Conservation (phyloP, 30 jellyfish, hydroid and myxozoan genomes). For the Cassiopea xamachana region DNA sequence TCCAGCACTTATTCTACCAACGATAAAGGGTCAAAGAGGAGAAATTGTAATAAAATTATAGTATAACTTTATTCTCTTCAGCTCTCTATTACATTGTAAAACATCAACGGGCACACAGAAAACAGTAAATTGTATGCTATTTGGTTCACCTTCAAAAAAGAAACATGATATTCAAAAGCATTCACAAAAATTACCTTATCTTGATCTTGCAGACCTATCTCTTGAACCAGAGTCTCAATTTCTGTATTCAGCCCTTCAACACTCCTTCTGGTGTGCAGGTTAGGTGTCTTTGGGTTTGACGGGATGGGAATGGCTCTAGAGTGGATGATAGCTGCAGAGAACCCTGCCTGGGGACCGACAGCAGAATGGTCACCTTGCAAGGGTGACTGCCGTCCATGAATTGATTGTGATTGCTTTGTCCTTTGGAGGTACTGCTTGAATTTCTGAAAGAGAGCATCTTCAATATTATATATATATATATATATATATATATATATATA, state of each 20-base stretch:
- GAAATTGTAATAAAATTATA: too few relatives aligned
- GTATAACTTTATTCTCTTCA: too few relatives aligned
- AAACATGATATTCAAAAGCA: too few relatives aligned
- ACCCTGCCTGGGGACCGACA: constrained; percentile 69
- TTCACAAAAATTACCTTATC: constrained; percentile 64
- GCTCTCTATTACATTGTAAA: too few relatives aligned
- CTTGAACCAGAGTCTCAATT: constrained; percentile 90
- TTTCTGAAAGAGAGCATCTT: constrained; percentile 55
- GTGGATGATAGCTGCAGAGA: constrained; percentile 62
- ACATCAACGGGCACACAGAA: too few relatives aligned
- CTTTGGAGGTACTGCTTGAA: constrained; percentile 90
- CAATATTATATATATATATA: not conserved
- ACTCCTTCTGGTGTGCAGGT: constrained; percentile 94
- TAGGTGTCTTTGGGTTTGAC: constrained; percentile 82
- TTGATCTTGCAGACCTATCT: constrained; percentile 55
- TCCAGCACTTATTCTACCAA: too few relatives aligned
- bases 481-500: not conserved
- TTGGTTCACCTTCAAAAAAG: too few relatives aligned
- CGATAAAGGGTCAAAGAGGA: too few relatives aligned
- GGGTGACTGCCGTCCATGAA: constrained; percentile 94
- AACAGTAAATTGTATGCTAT: too few relatives aligned
- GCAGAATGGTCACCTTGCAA: constrained; percentile 98
- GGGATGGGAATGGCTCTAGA: constrained; percentile 97
- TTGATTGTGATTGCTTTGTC: constrained; percentile 87
- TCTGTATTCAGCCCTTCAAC: constrained; percentile 98